Evolutionary conservation across 2,888 invertebrate genomes (phyloP).

Genomic region (Zele albiditarsus): DNA sequence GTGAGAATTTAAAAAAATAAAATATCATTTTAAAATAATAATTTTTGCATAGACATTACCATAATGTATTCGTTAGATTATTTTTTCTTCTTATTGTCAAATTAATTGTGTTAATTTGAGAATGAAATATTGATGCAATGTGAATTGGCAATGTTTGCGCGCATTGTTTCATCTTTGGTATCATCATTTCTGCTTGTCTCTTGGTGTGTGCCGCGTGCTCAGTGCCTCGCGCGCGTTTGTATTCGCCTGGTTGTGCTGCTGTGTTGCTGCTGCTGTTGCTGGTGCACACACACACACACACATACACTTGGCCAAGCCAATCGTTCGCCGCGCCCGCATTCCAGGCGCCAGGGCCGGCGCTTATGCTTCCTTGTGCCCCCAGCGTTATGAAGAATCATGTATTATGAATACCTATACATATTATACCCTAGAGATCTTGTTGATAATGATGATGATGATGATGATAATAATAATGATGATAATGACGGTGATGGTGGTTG

Average conservation of each 20-base stretch:
- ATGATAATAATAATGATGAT: neutral
- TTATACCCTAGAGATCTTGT: neutral
- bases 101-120: neutral
- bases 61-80: neutral
- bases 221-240: neutral
- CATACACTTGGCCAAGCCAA: conserved; percentile 45
- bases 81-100: neutral
- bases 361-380: conserved; percentile 56
- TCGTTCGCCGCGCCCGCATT: conserved; percentile 72
- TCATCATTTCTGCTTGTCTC: conserved; percentile 22
- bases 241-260: neutral
- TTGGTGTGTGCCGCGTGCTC: neutral
- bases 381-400: conserved; percentile 31
- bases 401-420: neutral
- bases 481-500: neutral
- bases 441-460: neutral
- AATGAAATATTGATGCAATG: neutral
- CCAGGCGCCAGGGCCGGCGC: conserved; percentile 70
- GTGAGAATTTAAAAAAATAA: conserved; percentile 76
- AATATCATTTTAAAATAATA: neutral
- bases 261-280: conserved; percentile 30
- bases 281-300: conserved; percentile 45
- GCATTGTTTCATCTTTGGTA: conserved; percentile 3
- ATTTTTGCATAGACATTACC: neutral
- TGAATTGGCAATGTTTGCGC: neutral